Evolutionary conservation across 2,888 invertebrate species (phyloP), one percentile per base, ranked within the genome.

Genomic region (Tupiocoris notatus): DNA sequence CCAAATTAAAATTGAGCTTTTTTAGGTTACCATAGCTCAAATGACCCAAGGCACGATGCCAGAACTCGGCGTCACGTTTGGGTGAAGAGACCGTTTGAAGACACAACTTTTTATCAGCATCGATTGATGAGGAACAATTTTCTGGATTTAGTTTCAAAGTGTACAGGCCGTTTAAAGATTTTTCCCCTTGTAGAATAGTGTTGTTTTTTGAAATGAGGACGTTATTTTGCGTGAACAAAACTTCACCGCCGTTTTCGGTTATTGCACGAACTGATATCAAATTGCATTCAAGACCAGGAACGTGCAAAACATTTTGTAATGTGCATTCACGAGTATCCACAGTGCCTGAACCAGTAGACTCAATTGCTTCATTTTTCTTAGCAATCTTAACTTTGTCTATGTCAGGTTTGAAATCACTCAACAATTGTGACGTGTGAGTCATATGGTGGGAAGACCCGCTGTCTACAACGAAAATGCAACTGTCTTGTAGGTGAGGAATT

Each of bases 1-100:
- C 76, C 7, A 68, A 24, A 18, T 68, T 23, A 21, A 59, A 21
- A 17, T 66, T 67, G 3, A 76, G 24, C 12, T 71, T 76, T 59
- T 73, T 74, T 18, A 76, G 9, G 21, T 18, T 61, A 7, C 61
- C 22, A n/a, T 61, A 76, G 61, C 62, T 76, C 12, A 74, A 2
- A 39, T 76, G 76, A 21, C 76, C 76, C 9, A 76, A 20, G 9
- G 39, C 23, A 25, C 68, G 58, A 57, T 76, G 76, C 76, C 76
- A 76, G 22, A 54, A 75, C 62, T 22, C 62, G 24, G 62, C 61
- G 2, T 16, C 63, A 18, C 62, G 61, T 21, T 61, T 75, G 17
- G 16, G n/a, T 2, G 73, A 39, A 39, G 62, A 25, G 18, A 71
- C 71, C n/a, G n/a, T n/a, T n/a, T n/a, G n/a, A n/a, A n/a, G n/a